Base-by-base conservation (phyloP, 2,797 vertebrate species). In the Geotrypetes seraphini region DNA sequence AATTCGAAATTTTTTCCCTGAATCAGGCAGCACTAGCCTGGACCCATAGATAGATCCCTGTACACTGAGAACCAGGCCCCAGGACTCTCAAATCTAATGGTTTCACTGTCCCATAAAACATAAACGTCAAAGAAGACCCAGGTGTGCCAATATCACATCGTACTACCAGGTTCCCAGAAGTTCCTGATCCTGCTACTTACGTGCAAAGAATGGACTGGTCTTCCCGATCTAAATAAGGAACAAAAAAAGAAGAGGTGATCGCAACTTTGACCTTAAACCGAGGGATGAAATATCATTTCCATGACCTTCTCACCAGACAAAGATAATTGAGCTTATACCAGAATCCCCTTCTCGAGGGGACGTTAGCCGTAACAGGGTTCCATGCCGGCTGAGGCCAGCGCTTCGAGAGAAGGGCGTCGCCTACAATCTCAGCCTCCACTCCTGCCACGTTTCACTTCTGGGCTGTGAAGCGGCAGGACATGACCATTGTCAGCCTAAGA, bases 171-270 rank as follows among this genome's bases (percentile, higher is more conserved):
- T 20, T 33, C 28, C n/a, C 36, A 47, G 38, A 10, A 43, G 29
- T 29, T 18, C 28, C 27, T 12, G 6, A 1, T 5, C 31, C 0
- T 5, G 12, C 27, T 61, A 92, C 91, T 93, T 63, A 95, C 91
- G 91, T 95, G 91, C 91, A 95, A 28, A 95, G 86, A 55, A 95
- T 95, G 12, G 91, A 69, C 48, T 95, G 91, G 53, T 95, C 91
- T 69, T 92, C 90, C 48, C 90, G 75, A 71, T 92, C 90, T 92
- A 76, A 39, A 37, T 33, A 51, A 48, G 36, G 16, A 50, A 33
- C 21, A 17, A 16, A 36, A 15, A 38, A 19, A 19, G 8, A 36
- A 43, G 18, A 3, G 37, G 19, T 12, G 6, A 8, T 10, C 4
- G 7, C 9, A 20, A 12, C 6, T 16, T 11, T 12, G 10, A n/a